Conservation (phyloP, 1,140 invertebrate species). For the Listronotus oregonensis region DNA sequence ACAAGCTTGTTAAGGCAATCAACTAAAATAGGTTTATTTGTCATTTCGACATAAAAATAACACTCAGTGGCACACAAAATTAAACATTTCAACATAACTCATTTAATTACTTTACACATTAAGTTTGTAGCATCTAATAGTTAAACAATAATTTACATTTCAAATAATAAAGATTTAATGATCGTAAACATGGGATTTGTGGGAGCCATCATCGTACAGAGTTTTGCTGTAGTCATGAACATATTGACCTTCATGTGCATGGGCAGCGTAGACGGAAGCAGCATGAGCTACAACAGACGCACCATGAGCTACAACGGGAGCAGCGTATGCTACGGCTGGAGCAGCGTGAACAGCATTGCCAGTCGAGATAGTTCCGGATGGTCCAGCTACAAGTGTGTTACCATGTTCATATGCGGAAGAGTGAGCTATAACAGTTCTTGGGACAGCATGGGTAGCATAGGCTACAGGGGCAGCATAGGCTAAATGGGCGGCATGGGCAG, state of each 20-base stretch:
- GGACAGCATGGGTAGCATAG: slow-evolving; percentile 13
- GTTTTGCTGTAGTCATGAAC: not conserved
- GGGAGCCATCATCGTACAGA: not conserved
- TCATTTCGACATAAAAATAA: too few relatives aligned
- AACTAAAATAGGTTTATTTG: too few relatives aligned
- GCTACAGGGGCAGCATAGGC: slow-evolving; percentile 19
- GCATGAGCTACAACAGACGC: slow-evolving; percentile 5
- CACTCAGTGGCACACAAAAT: too few relatives aligned
- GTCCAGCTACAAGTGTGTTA: slow-evolving; percentile 4
- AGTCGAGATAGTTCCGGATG: slow-evolving; percentile 20
- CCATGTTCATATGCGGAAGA: slow-evolving; percentile 10
- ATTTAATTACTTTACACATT: too few relatives aligned
- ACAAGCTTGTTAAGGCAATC: too few relatives aligned
- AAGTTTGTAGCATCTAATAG: too few relatives aligned
- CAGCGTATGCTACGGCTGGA: slow-evolving; percentile 36
- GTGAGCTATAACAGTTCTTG: slow-evolving; percentile 10
- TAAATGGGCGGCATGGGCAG: slow-evolving; percentile 19
- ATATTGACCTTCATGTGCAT: slow-evolving; percentile 8
- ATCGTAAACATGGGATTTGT: not conserved
- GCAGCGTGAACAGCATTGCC: slow-evolving; percentile 5
- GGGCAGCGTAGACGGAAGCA: too few relatives aligned
- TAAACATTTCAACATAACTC: too few relatives aligned
- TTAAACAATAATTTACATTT: too few relatives aligned
- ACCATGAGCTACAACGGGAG: slow-evolving; percentile 15
- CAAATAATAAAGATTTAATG: too few relatives aligned